phyloP scores from a whole-genome alignment of 2,113 vertebrate genomes.

The Neotragus pygmaeus region DNA sequence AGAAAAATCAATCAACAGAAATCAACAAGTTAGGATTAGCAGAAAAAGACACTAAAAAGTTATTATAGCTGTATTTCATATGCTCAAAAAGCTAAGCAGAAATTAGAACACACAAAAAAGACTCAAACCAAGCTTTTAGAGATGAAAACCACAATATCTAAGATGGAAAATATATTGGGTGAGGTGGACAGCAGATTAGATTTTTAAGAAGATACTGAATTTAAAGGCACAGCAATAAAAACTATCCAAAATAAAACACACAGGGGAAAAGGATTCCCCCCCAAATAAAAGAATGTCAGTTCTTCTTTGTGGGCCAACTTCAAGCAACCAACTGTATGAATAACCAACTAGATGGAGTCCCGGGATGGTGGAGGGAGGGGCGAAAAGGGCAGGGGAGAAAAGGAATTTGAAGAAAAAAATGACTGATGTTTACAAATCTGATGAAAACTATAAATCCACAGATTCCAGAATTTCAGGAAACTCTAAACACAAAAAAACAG shows the following conservation, averaged over 20 bases:
- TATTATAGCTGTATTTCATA: background rate
- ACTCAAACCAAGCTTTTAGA: background rate
- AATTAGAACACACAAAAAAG: background rate
- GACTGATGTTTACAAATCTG: background rate
- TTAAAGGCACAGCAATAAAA: background rate
- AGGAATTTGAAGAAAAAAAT: background rate
- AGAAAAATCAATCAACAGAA: background rate
- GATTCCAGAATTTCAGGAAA: background rate
- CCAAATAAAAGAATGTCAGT: background rate
- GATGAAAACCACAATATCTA: background rate
- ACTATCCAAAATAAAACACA: background rate
- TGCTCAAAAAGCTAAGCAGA: background rate
- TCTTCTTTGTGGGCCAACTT: background rate
- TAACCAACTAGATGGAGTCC: background rate
- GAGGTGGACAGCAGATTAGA: background rate
- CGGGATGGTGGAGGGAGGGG: background rate
- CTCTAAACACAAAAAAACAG: background rate
- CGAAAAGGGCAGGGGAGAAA: background rate
- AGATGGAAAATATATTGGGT: background rate
- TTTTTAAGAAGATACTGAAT: background rate
- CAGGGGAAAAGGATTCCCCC: background rate
- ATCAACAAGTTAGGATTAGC: background rate
- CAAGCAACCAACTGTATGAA: background rate
- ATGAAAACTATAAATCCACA: background rate
- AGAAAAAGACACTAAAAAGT: background rate